phyloP scores from a whole-genome alignment of 2,888 invertebrate species.

The Dicyrtoma fusca region DNA sequence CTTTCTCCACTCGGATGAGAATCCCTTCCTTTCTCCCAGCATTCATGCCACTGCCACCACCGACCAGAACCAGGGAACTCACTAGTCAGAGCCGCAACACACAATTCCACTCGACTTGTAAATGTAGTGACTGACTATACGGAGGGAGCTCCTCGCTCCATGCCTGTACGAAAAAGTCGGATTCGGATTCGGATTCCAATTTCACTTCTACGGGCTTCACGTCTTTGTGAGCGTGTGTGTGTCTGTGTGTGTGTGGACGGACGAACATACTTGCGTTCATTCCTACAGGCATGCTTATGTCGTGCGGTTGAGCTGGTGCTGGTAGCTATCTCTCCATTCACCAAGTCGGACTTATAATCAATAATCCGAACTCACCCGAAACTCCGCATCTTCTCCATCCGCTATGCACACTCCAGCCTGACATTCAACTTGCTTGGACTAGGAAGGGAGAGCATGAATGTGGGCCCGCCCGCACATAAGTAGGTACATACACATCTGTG shows the following conservation, averaged over 20 bases:
- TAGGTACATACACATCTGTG: background rate
- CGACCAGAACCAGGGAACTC: no score
- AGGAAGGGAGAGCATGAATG: no score
- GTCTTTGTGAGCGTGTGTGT: background rate
- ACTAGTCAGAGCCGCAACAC: no score
- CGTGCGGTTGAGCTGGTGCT: background rate
- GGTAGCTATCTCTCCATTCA: constrained; percentile 1
- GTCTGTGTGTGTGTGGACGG: background rate
- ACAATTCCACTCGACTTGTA: no score
- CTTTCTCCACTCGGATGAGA: no score
- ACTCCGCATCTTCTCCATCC: constrained; percentile 22
- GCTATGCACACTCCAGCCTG: background rate
- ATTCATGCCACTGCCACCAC: no score
- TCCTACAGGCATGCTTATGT: background rate
- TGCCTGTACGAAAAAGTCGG: no score
- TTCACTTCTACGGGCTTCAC: background rate
- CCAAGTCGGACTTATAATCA: constrained; percentile 17
- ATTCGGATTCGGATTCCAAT: no score
- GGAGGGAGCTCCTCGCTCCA: no score
- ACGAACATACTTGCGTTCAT: no score
- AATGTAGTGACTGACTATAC: no score
- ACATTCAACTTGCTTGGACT: background rate
- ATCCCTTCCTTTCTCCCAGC: no score
- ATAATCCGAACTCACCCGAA: constrained; percentile 27
- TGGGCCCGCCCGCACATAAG: background rate